Conservation (phyloP, 2,888 invertebrate species). For the Parnassius glacialis region DNA sequence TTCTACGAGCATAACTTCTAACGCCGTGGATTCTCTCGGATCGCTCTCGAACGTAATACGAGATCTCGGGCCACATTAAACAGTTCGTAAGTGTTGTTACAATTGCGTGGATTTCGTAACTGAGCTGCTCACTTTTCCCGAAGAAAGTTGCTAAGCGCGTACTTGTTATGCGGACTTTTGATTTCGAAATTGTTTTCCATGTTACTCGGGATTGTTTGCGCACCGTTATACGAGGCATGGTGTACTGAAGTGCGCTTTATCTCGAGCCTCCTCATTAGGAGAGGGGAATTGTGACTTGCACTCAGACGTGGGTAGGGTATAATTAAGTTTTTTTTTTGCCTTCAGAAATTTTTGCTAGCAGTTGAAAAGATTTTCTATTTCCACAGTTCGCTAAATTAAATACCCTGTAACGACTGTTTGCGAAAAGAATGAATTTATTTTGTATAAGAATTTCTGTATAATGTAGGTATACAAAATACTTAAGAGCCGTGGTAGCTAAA, state of each 20-base stretch:
- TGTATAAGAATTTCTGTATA: too few species aligned
- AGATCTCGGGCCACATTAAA: conserved; percentile 5
- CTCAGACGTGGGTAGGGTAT: conserved; percentile 19
- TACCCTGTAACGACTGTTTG: not conserved
- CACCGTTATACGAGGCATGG: not conserved
- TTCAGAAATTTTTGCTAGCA: conserved; percentile 12
- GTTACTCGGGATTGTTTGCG: conserved; percentile 14
- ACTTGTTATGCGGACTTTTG: not conserved
- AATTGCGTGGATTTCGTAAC: conserved; percentile 14
- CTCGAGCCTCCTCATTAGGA: conserved; percentile 25
- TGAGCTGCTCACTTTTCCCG: conserved; percentile 9
- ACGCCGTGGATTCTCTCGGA: not conserved
- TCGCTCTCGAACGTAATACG: conserved; percentile 20
- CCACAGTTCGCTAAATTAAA: not conserved
- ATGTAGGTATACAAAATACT: too few species aligned
- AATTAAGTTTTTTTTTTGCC: conserved; percentile 19
- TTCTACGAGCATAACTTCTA: conserved; percentile 9
- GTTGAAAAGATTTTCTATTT: conserved; percentile 18
- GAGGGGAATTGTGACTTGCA: conserved; percentile 19
- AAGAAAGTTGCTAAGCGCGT: conserved; percentile 19
- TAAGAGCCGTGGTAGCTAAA: too few species aligned
- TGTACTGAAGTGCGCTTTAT: conserved; percentile 20
- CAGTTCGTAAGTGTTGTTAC: conserved; percentile 6
- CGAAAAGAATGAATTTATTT: too few species aligned
- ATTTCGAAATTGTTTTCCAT: not conserved